These are phyloP conservation scores for Rhopilema esculentum DNA, from an alignment of 30 jellyfish, hydroid and myxozoan species.

Conservation along the genomic window DNA sequence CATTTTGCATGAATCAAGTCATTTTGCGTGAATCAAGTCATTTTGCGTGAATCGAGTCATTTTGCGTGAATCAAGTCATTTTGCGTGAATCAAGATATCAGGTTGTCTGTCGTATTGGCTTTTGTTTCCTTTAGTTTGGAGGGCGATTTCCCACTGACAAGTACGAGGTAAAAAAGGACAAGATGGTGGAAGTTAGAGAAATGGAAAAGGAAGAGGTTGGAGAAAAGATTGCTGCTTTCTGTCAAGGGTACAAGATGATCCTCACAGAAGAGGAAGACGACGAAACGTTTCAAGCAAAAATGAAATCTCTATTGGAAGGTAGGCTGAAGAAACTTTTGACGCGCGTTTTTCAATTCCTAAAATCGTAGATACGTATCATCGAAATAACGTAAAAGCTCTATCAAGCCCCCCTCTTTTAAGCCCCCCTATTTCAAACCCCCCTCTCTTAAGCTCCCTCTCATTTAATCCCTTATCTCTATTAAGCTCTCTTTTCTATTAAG, in stretches of 20 bases:
- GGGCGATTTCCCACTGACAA: background rate
- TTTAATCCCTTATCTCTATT: too few species aligned
- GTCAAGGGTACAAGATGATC: background rate
- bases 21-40: too few species aligned
- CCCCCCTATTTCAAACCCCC: too few species aligned
- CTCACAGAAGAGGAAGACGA: background rate
- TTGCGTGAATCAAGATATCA: background rate
- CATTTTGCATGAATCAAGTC: too few species aligned
- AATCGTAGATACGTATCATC: too few species aligned
- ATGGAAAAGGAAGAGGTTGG: background rate
- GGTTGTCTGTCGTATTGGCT: background rate
- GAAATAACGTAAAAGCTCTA: too few species aligned
- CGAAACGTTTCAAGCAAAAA: background rate
- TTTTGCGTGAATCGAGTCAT: background rate
- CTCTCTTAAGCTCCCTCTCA: too few species aligned
- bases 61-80: background rate
- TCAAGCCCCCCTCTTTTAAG: too few species aligned
- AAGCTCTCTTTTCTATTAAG: too few species aligned
- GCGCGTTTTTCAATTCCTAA: too few species aligned
- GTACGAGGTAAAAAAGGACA: background rate
- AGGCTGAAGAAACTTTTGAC: too few species aligned
- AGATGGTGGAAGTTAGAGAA: background rate
- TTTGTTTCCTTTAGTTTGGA: background rate
- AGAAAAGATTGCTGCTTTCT: background rate
- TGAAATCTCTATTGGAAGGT: too few species aligned